phyloP scores from a whole-genome alignment of 2,113 vertebrate genomes.

The Hippocampus zosterae region DNA sequence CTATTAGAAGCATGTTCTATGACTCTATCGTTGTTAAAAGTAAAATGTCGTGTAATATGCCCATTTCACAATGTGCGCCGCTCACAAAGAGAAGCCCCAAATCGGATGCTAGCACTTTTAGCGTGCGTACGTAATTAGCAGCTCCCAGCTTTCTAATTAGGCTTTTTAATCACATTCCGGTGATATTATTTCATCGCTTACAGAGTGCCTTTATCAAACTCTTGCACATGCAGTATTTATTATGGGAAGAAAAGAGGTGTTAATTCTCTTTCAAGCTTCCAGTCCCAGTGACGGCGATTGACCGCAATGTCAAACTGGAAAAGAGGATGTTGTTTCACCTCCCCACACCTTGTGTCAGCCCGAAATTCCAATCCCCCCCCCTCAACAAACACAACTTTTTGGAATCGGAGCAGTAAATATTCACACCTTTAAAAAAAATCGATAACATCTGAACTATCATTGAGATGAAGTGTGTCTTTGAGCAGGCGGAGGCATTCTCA shows the following conservation, averaged over 20 bases:
- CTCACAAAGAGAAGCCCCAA: not conserved
- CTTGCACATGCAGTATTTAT: conserved; percentile 1
- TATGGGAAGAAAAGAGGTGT: not conserved
- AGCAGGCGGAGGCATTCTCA: not conserved
- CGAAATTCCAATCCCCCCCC: not conserved
- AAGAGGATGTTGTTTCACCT: not conserved
- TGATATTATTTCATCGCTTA: not conserved
- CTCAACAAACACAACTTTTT: not conserved
- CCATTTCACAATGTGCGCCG: not conserved
- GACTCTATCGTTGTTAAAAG: conserved; percentile 1
- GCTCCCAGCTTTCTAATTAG: conserved; percentile 7
- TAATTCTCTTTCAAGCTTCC: conserved; percentile 5
- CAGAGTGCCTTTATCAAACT: conserved; percentile 1
- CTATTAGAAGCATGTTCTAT: not conserved
- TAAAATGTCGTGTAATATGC: not conserved
- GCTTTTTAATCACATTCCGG: conserved; percentile 9
- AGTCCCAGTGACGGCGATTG: not conserved
- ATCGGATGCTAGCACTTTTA: conserved; percentile 4
- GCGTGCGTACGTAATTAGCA: conserved; percentile 8
- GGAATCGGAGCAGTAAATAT: not conserved
- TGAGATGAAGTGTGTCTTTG: not conserved
- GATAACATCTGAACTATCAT: not conserved
- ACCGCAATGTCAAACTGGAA: not conserved
- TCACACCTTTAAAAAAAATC: not conserved
- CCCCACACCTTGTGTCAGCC: not conserved